These are phyloP conservation scores for Poecilia velifera DNA, from an alignment of 2,797 vertebrate species.

Conservation along the genomic window DNA sequence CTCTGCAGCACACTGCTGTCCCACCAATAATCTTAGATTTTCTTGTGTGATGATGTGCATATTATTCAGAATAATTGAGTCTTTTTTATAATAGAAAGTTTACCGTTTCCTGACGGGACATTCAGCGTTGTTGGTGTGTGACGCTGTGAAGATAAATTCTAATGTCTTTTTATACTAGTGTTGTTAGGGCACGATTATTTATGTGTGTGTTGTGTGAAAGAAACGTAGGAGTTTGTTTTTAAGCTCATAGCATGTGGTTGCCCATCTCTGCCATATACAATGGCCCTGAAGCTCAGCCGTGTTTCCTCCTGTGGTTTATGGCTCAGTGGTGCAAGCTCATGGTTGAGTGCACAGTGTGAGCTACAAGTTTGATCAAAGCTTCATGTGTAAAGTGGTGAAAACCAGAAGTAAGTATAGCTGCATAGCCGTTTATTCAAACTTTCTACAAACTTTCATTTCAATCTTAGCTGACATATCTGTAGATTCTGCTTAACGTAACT, in stretches of 20 bases:
- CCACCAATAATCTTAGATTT: constrained; percentile 7
- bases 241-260: constrained; percentile 61
- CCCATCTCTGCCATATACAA: constrained; percentile 50
- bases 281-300: constrained; percentile 28
- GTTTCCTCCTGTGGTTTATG: constrained; percentile 51
- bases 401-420: background rate
- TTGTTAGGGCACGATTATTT: background rate
- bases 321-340: constrained; percentile 6
- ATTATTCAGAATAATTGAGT: constrained; percentile 30
- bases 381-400: background rate
- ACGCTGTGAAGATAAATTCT: constrained; percentile 9
- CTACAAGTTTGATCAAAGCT: constrained; percentile 12
- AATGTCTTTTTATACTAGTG: constrained; percentile 10
- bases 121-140: constrained; percentile 16
- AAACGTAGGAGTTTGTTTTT: constrained; percentile 55
- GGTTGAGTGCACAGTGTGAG: background rate
- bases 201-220: constrained; percentile 41
- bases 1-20: background rate
- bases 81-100: constrained; percentile 19
- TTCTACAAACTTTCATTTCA: background rate
- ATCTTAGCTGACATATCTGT: background rate
- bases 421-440: background rate
- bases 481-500: background rate
- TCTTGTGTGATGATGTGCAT: background rate
- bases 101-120: constrained; percentile 13